phyloP scores from a whole-genome alignment of 23 tunicate genomes.

The Corella eumyota region DNA sequence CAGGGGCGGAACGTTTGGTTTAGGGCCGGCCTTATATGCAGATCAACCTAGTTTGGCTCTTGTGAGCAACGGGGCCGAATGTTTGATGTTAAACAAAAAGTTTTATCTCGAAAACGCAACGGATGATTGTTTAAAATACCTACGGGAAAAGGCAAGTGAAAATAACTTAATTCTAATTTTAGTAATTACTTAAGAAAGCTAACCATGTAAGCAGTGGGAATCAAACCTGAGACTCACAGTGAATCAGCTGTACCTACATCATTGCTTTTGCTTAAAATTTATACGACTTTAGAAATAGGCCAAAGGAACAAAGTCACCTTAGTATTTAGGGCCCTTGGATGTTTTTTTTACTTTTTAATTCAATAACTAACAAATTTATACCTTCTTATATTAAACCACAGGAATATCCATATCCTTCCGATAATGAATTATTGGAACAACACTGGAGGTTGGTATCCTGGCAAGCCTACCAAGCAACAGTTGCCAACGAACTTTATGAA shows the following conservation, averaged over 20 bases:
- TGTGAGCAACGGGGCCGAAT: conserved; percentile 87
- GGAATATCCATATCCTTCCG: conserved; percentile 75
- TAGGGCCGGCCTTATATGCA: conserved; percentile 35
- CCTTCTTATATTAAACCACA: too few species aligned
- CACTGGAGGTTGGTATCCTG: conserved; percentile 44
- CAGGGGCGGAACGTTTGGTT: conserved; percentile 44
- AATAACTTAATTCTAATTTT: too few species aligned
- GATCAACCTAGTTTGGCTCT: conserved; percentile 66
- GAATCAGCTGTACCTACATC: too few species aligned
- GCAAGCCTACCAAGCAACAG: conserved; percentile 40
- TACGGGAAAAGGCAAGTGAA: conserved; percentile 46
- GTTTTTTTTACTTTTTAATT: too few species aligned
- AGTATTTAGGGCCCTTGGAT: too few species aligned
- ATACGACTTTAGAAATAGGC: too few species aligned
- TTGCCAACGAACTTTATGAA: conserved; percentile 2
- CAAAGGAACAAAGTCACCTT: too few species aligned
- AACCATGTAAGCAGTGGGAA: too few species aligned
- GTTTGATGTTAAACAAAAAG: conserved; percentile 75
- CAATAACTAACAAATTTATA: too few species aligned
- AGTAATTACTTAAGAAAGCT: conserved; percentile 3
- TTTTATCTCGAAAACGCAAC: conserved; percentile 71
- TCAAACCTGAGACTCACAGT: too few species aligned
- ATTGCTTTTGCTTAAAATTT: too few species aligned
- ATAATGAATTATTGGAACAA: conserved; percentile 41
- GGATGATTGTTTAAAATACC: conserved; percentile 32